Percentiles rank a stretch among this genome's conserved stretches.
These are phyloP conservation scores for Drosophila leontia DNA, from an alignment of 1,140 invertebrate species.

Conservation along the genomic window DNA sequence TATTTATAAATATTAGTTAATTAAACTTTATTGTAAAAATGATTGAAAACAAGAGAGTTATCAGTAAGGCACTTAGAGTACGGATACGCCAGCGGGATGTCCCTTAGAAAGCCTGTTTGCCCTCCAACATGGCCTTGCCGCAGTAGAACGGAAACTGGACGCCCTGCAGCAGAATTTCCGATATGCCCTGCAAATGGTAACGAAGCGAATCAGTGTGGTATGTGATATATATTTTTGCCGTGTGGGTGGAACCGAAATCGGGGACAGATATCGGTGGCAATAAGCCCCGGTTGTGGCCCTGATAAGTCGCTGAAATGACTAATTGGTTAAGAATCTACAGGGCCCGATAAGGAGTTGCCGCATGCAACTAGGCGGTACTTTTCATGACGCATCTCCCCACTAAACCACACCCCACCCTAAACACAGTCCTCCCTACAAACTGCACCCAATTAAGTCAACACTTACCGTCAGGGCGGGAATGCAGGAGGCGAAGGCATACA, in stretches of 20 bases:
- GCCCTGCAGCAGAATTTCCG: conserved; percentile 89
- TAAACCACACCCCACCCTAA: neutral
- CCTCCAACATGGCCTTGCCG: conserved; percentile 88
- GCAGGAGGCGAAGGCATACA: conserved; percentile 90
- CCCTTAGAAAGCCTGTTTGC: conserved; percentile 72
- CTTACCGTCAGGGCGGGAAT: conserved; percentile 87
- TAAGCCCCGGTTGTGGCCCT: conserved; percentile 40
- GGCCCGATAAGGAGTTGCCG: conserved; percentile 45
- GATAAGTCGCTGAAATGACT: conserved; percentile 55
- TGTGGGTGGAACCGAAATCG: conserved; percentile 3
- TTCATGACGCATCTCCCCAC: neutral
- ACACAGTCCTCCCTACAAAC: neutral
- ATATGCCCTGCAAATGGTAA: conserved; percentile 86
- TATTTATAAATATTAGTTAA: conserved; percentile 40
- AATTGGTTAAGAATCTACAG: conserved; percentile 46
- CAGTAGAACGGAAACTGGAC: conserved; percentile 89
- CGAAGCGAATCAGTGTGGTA: conserved; percentile 40
- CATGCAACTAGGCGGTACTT: conserved; percentile 17
- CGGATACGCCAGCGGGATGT: neutral
- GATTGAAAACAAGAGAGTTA: conserved; percentile 48
- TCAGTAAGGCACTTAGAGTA: conserved; percentile 56
- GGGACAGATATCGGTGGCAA: conserved; percentile 28
- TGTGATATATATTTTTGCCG: neutral
- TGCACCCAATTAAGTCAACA: conserved; percentile 25
- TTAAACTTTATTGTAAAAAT: conserved; percentile 49